Evolutionary conservation across 2,888 invertebrate genomes (phyloP).

Genomic region (Falcaria lacertinaria): DNA sequence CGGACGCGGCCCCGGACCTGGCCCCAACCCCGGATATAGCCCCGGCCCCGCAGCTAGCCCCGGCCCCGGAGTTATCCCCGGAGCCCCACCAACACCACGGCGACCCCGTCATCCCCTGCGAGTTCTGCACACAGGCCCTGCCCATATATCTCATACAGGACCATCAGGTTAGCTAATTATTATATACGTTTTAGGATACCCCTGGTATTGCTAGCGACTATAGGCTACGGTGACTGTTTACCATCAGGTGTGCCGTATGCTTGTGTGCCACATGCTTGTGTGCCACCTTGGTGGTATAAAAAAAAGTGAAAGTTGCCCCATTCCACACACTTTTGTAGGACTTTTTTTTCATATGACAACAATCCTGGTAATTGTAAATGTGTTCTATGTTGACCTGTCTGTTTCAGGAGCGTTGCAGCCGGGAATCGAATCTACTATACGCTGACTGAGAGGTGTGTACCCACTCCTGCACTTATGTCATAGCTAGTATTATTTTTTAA

Average conservation of each 20-base stretch:
- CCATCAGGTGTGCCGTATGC: too few species aligned
- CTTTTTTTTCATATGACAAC: too few species aligned
- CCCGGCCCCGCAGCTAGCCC: slow-evolving; percentile 4
- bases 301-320: too few species aligned
- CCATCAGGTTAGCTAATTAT: slow-evolving; percentile 49
- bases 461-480: too few species aligned
- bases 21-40: not conserved
- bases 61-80: slow-evolving; percentile 2
- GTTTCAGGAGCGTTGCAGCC: slow-evolving; percentile 53
- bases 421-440: slow-evolving; percentile 24
- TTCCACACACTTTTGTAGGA: too few species aligned
- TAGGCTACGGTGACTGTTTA: too few species aligned
- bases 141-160: slow-evolving; percentile 62
- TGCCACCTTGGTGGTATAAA: too few species aligned
- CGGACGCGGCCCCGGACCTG: slow-evolving; percentile 5
- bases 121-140: slow-evolving; percentile 59
- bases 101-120: slow-evolving; percentile 64
- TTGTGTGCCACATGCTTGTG: too few species aligned
- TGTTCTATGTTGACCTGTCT: slow-evolving; percentile 1
- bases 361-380: too few species aligned
- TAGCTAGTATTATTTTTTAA: too few species aligned
- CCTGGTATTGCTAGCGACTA: too few species aligned
- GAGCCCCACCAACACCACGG: slow-evolving; percentile 9
- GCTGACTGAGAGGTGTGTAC: slow-evolving; percentile 19
- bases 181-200: not conserved